Base-by-base conservation (phyloP, 2,888 invertebrate genomes). In the Plemyria rubiginata region DNA sequence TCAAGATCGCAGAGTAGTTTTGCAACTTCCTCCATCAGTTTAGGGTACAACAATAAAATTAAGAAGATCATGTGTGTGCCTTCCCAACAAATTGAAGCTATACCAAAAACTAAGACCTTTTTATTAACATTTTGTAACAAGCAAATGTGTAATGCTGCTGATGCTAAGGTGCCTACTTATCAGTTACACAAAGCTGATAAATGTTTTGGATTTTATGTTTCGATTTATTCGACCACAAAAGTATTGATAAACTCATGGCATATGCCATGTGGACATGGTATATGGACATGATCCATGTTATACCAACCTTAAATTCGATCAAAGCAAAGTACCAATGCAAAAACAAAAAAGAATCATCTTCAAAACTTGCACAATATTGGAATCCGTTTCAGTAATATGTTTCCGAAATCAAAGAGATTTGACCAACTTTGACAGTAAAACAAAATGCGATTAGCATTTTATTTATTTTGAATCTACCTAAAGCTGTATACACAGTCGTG, bases 371-470 rank as follows among this genome's bases (percentile, higher is more conserved):
- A 45, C 53, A 65, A 54, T 60, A 60, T 52, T 50, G 11, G 53
- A 64, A 45, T 52, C 49, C 53, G 48, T 49, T 62, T 66, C 56
- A 28, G 65, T 60, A 38, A 38, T 65, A 66, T 66, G 63, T 64
- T 67, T 32, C 5, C 61, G 65, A 72, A 72, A 74, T 77, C 80
- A 74, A 57, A 71, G 60, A 73, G 78, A 81, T 81, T 76, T 75
- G 70, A 66, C 66, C 66, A 82, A 82, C 72, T 82, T 82, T 61
- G 71, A 72, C 77, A 79, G 73, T 82, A 81, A 80, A 80, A 78
- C 66, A 70, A 72, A 71, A 75, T 78, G 70, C 75, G 78, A 82
- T 83, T 81, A 82, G 77, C 79, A 78, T 82, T 82, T 81, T 81
- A 78, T 78, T 79, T 81, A 79, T 80, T 78, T 78, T 75, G 77